phyloP scores from a whole-genome alignment of 2,888 invertebrate genomes.

The Troilus luridus region DNA sequence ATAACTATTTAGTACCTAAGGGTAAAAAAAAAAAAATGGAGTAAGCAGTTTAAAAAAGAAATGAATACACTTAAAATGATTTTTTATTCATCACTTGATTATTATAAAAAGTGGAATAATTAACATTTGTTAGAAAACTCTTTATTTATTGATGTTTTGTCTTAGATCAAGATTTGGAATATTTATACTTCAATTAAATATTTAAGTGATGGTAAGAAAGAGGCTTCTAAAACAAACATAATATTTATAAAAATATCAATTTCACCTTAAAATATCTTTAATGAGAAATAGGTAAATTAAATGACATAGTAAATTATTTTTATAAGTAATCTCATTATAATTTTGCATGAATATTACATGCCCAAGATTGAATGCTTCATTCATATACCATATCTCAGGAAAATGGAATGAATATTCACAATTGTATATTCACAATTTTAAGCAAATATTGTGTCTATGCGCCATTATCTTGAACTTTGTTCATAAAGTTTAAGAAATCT shows the following conservation, averaged over 20 bases:
- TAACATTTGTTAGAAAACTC: too few species aligned
- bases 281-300: not conserved
- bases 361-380: not conserved
- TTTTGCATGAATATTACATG: not conserved
- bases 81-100: too few species aligned
- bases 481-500: constrained; percentile 49
- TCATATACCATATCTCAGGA: not conserved
- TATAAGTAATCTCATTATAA: not conserved
- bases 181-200: not conserved
- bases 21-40: too few species aligned
- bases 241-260: not conserved
- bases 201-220: not conserved
- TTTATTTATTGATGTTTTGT: too few species aligned
- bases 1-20: too few species aligned
- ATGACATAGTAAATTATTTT: not conserved
- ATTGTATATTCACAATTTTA: not conserved
- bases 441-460: not conserved
- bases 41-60: not conserved
- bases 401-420: not conserved
- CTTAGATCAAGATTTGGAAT: too few species aligned
- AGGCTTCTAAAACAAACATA: not conserved
- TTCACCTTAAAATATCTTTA: not conserved
- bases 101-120: too few species aligned
- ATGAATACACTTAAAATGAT: too few species aligned
- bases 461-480: constrained; percentile 13